These are phyloP conservation scores for Cryptomyrus ogoouensis DNA, from an alignment of 2,113 vertebrate species.

Conservation along the genomic window DNA sequence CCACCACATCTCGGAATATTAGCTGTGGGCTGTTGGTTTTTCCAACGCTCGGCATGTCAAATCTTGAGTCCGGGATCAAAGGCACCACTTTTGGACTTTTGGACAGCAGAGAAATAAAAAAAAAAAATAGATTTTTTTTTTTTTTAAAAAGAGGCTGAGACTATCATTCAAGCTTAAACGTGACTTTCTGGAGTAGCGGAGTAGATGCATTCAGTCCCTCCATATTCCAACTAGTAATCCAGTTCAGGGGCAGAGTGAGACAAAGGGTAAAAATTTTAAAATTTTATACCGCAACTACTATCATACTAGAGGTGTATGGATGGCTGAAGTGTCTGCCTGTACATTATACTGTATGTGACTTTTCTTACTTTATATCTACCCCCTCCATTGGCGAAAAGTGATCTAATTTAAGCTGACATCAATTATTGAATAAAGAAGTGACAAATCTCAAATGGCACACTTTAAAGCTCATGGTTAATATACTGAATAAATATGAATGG, in stretches of 20 bases:
- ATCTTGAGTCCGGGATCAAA: slow-evolving; percentile 2
- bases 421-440: neutral
- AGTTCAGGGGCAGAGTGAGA: neutral
- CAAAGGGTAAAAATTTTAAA: neutral
- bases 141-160: neutral
- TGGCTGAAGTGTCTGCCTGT: neutral
- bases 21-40: neutral
- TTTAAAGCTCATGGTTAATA: neutral
- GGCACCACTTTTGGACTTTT: neutral
- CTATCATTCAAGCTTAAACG: neutral
- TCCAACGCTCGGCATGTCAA: neutral
- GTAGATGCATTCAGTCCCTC: neutral
- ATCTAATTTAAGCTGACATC: neutral
- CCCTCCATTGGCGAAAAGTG: neutral
- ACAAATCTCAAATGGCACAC: neutral
- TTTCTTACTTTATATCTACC: neutral
- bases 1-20: neutral
- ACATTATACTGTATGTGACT: neutral
- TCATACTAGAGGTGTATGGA: neutral
- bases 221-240: neutral
- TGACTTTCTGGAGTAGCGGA: neutral
- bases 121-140: neutral
- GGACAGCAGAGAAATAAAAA: neutral
- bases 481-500: neutral
- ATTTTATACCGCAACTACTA: neutral